Evolutionary conservation across 2,113 vertebrate species (phyloP).

Genomic region (Grammomys dolichurus): DNA sequence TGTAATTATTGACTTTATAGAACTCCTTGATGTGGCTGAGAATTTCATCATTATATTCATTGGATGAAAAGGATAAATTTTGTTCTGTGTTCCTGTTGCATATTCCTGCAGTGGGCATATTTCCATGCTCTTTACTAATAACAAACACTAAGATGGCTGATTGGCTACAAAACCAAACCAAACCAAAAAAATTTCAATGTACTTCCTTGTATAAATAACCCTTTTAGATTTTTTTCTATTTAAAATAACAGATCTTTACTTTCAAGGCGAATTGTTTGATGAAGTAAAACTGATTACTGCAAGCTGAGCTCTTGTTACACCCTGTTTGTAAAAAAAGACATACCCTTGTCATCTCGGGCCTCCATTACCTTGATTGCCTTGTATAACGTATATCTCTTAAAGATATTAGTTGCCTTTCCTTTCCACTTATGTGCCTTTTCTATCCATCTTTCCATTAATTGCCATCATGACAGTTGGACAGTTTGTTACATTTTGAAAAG

Average conservation of each 20-base stretch:
- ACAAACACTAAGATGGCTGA: background rate
- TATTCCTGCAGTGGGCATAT: background rate
- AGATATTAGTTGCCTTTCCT: background rate
- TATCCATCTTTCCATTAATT: background rate
- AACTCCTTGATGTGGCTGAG: background rate
- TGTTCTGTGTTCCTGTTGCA: background rate
- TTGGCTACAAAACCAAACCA: background rate
- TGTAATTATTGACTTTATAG: background rate
- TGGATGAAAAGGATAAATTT: background rate
- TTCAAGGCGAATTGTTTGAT: conserved; percentile 18
- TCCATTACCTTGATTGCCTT: background rate
- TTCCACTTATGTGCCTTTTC: background rate
- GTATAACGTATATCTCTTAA: background rate
- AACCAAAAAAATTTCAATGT: background rate
- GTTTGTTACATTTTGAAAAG: too few relatives aligned
- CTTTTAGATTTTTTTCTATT: background rate
- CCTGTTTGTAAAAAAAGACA: background rate
- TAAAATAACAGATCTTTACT: background rate
- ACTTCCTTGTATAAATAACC: background rate
- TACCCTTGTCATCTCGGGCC: background rate
- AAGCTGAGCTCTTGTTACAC: background rate
- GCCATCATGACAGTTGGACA: background rate
- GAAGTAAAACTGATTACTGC: background rate
- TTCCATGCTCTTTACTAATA: background rate
- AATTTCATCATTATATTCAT: background rate